Evolutionary conservation across 2,888 invertebrate species (phyloP), one percentile per base, ranked within the genome.

Genomic region (Erebia ligea): DNA sequence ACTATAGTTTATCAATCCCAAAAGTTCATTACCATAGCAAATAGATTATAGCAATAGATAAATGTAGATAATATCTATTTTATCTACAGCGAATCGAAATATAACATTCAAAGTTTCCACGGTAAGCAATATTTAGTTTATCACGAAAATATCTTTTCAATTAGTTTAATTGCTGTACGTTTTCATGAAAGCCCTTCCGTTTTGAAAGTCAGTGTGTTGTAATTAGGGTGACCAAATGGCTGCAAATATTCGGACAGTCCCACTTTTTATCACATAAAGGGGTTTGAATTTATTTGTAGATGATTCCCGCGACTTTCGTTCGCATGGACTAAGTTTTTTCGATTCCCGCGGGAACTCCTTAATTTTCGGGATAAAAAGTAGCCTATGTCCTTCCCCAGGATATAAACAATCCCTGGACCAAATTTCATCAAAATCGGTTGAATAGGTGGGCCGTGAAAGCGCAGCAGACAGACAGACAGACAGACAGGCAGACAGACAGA

Each of bases 21-120:
- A 9, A 25, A 58, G 57, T 58, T 34, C 57, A 58, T 15, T 58
- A 58, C 59, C 40, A 17, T 59, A 59, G 59, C n/a, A n/a, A 42
- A 59, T 57, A 57, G 57, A 57, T 57, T 25, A 57, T 3, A 57
- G 2, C 11, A 45, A 45, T 45, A 45, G 45, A 45, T 45, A 45
- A 45, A 42, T 42, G 5, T 21, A 57, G 56, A 57, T 57, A 57
- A 57, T 1, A 57, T 15, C 56, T 59, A 40, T 42, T 40, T 59
- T 17, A 59, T 59, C 59, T 42, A 17, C 34, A 34, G 42, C 13
- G 13, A 25, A 59, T 59, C 59, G 10, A n/a, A 17, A 42, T 42
- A 9, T 10, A 9, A 59, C 34, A 59, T 42, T 17, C 40, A 17
- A 59, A 59, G 1, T 59, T 59, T 59, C 59, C 59, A 59, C 59